Conservation (phyloP, 2,113 vertebrate genomes). For the Microcebus griseorufus region DNA sequence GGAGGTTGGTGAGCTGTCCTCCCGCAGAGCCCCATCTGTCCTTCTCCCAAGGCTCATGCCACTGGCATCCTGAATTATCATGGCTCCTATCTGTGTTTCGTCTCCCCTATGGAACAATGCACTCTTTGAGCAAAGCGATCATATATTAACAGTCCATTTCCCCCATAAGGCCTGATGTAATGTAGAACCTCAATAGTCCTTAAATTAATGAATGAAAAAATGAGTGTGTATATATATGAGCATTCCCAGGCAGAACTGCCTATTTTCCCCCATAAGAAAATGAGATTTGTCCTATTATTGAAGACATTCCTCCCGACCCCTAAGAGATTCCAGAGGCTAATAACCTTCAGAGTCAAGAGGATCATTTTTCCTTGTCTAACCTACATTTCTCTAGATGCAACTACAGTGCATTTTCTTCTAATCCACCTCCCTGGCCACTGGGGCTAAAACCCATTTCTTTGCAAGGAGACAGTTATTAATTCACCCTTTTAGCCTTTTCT, state of each 20-base stretch:
- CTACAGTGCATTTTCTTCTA: slow-evolving; percentile 13
- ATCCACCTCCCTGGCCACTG: neutral
- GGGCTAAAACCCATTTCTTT: slow-evolving; percentile 39
- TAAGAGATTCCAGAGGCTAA: slow-evolving; percentile 22
- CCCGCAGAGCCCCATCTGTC: neutral
- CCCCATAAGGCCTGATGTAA: neutral
- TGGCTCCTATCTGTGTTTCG: neutral
- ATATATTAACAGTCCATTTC: neutral
- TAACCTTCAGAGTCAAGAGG: slow-evolving; percentile 27
- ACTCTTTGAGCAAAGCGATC: neutral
- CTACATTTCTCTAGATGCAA: slow-evolving; percentile 29
- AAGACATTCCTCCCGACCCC: slow-evolving; percentile 16
- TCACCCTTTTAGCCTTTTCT: slow-evolving; percentile 24
- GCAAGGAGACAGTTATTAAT: slow-evolving; percentile 57
- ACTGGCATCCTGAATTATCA: neutral
- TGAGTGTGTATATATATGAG: neutral
- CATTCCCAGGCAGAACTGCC: neutral
- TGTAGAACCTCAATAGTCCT: neutral
- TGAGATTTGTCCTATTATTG: neutral
- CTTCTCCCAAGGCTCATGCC: neutral
- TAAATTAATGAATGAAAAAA: neutral
- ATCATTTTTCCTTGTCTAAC: slow-evolving; percentile 41
- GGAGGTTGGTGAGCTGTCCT: neutral
- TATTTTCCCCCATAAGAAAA: neutral
- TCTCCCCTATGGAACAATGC: neutral